Base-by-base conservation (phyloP, 2,888 invertebrate genomes). In the Patella caerulea region DNA sequence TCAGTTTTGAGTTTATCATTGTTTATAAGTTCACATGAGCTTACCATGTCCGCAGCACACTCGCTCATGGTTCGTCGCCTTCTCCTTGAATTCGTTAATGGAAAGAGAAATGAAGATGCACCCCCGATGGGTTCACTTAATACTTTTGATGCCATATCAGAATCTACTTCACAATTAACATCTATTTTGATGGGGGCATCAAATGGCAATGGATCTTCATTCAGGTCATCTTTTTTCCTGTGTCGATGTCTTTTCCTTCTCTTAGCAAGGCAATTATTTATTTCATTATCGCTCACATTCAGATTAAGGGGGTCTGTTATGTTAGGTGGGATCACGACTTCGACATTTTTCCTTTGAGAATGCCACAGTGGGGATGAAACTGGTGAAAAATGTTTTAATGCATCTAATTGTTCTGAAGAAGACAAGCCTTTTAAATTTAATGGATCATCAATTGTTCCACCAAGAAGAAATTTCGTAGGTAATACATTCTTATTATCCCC, bases 371-470 rank as follows among this genome's bases (percentile, higher is more conserved):
- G 98, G 78, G 98, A 98, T 54, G 97, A 96, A 88, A 96, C 95
- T 75, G 98, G 98, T 19, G 98, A 98, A 0, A 95, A 95, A n/a
- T 96, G 95, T 92, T 96, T 96, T 94, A 90, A 76, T 54, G 86
- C 79, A 73, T 83, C 83, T 54, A 87, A 87, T 15, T 87, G 82
- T 78, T 92, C 92, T 83, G 92, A 91, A 83, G 92, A 90, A 69
- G 90, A 96, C 86, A 98, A 93, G 89, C 97, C 97, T 89, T 96
- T 97, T 80, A 98, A 92, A 93, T 98, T 98, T 72, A 98, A 92
- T 0, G 98, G 98, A 93, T 98, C 98, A 84, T 95, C 95, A 84
- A 98, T 98, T 92, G 97, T 98, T 12, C 98, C 98, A 71, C 98
- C 98, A 2, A 98, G 94, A 5, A 97, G 93, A 92, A 98, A 98